These are phyloP conservation scores for Cyclophora albipunctata DNA, from an alignment of 2,888 invertebrate genomes.

Conservation along the genomic window DNA sequence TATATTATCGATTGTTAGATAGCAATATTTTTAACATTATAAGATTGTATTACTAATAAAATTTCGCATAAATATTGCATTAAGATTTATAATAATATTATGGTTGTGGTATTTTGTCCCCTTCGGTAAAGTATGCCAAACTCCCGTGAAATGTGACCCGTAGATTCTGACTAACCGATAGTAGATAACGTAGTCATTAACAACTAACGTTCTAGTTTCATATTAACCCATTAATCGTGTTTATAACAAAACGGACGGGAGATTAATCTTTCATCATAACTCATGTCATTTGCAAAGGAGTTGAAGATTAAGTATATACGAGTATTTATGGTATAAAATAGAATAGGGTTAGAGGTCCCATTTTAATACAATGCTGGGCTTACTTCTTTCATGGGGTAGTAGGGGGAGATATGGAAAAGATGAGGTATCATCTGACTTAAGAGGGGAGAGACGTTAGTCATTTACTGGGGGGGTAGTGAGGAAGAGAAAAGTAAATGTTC, in stretches of 20 bases:
- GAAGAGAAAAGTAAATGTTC: too few species aligned
- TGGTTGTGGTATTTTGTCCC: conserved; percentile 12
- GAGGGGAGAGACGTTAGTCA: too few species aligned
- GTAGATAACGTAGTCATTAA: conserved; percentile 20
- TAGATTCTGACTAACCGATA: conserved; percentile 20
- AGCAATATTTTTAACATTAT: too few species aligned
- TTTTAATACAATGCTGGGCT: too few species aligned
- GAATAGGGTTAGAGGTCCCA: too few species aligned
- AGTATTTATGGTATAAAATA: too few species aligned
- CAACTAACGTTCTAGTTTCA: conserved; percentile 41
- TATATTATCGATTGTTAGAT: too few species aligned
- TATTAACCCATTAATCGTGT: conserved; percentile 35
- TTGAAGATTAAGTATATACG: not conserved
- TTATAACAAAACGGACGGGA: conserved; percentile 24
- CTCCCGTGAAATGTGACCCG: conserved; percentile 6
- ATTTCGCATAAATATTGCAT: not conserved
- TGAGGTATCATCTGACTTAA: too few species aligned
- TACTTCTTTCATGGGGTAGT: too few species aligned
- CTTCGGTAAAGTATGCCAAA: conserved; percentile 17
- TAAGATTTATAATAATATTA: conserved; percentile 4
- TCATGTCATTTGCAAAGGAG: conserved; percentile 12
- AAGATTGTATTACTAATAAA: too few species aligned
- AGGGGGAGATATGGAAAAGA: too few species aligned
- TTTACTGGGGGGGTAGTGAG: too few species aligned
- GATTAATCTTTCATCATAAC: conserved; percentile 16